A percentile compares a stretch with the other conserved stretches of the same genome.
Evolutionary conservation across 2,113 vertebrate genomes (phyloP).

Genomic region (Actenoides lindsayi): DNA sequence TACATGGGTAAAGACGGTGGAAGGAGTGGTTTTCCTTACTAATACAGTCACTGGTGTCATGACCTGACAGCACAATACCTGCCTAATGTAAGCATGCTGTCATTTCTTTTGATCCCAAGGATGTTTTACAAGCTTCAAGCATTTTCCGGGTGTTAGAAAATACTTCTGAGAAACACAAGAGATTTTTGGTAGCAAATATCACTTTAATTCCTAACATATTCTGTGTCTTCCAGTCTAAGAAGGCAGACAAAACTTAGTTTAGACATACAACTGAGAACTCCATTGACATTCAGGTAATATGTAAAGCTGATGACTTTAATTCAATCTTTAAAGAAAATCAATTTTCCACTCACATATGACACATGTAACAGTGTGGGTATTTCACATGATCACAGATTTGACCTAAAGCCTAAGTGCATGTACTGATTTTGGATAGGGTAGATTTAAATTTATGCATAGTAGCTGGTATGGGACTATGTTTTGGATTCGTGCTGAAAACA

Average conservation of each 20-base stretch:
- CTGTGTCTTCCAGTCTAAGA: not conserved
- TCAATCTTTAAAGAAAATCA: not conserved
- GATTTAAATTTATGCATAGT: not conserved
- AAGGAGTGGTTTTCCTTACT: not conserved
- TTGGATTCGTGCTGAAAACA: not conserved
- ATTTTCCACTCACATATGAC: not conserved
- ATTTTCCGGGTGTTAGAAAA: not conserved
- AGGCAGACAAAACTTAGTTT: not conserved
- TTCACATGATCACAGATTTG: not conserved
- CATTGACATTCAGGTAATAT: not conserved
- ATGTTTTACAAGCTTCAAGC: not conserved
- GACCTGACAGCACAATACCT: not conserved
- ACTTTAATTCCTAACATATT: not conserved
- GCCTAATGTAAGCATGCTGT: not conserved
- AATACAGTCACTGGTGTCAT: not conserved
- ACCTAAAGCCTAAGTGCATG: not conserved
- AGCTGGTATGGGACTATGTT: not conserved
- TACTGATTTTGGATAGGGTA: not conserved
- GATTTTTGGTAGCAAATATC: not conserved
- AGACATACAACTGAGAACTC: not conserved
- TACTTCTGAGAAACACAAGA: not conserved
- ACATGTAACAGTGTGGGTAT: not conserved
- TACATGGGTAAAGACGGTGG: not conserved
- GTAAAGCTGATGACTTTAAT: not conserved
- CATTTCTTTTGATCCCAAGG: not conserved